phyloP scores from a whole-genome alignment of 2,888 invertebrate species.

The Caenorhabditis angaria region DNA sequence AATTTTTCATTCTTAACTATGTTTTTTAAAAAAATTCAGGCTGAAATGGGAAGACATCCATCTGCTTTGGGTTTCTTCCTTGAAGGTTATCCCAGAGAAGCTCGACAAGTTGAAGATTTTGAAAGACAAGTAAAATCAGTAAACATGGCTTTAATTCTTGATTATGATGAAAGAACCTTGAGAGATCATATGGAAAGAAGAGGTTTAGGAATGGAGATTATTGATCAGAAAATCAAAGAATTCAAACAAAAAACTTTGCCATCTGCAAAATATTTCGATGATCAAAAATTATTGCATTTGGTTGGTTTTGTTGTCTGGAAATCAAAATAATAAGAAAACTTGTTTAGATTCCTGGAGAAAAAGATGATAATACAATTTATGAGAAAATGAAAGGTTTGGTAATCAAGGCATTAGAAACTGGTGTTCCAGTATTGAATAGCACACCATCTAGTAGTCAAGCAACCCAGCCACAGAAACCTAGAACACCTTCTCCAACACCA shows the following conservation, averaged over 20 bases:
- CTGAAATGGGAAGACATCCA: conserved; percentile 69
- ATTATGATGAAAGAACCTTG: conserved; percentile 71
- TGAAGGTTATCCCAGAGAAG: conserved; percentile 71
- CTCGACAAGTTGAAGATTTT: conserved; percentile 71
- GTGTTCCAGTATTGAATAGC: conserved; percentile 28
- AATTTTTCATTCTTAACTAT: too few relatives aligned
- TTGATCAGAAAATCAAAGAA: conserved; percentile 62
- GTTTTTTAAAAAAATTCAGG: conserved; percentile 16
- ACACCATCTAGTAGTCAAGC: not conserved
- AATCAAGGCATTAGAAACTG: conserved; percentile 61
- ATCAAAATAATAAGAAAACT: not conserved
- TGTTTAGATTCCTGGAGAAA: conserved; percentile 71
- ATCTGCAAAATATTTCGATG: conserved; percentile 72
- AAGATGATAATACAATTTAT: conserved; percentile 66
- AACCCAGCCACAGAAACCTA: not conserved
- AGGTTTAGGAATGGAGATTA: conserved; percentile 61
- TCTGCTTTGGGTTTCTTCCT: conserved; percentile 65
- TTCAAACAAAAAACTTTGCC: conserved; percentile 72
- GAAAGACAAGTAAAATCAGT: conserved; percentile 69
- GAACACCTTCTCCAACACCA: conserved; percentile 19
- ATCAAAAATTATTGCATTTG: conserved; percentile 70
- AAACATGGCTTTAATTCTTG: conserved; percentile 72
- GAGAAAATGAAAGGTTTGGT: conserved; percentile 67
- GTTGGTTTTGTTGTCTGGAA: conserved; percentile 40
- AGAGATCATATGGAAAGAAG: conserved; percentile 68